Conservation (phyloP, 2,113 vertebrate species). For the Ia io region DNA sequence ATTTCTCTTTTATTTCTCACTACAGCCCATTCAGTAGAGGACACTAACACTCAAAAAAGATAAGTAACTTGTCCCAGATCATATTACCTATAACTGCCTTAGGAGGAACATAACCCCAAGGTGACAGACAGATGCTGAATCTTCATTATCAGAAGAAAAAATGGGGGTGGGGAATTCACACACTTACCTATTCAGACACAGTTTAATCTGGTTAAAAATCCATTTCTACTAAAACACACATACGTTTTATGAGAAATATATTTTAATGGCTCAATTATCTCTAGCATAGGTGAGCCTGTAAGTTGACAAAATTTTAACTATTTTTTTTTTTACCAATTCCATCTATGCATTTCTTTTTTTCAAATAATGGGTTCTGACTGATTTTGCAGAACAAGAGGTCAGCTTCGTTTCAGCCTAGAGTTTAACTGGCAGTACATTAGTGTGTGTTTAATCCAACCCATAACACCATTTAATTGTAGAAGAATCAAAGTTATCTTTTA, state of each 20-base stretch:
- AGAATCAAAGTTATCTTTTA: conserved; percentile 67
- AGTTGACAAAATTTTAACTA: not conserved
- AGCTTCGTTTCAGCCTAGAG: not conserved
- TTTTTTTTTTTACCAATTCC: not conserved
- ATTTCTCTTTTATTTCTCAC: not conserved
- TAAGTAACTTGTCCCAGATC: not conserved
- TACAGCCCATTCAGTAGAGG: not conserved
- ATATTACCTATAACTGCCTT: not conserved
- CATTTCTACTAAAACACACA: not conserved
- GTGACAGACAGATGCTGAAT: not conserved
- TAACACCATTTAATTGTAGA: conserved; percentile 24
- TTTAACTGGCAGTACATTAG: not conserved
- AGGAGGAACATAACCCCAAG: not conserved
- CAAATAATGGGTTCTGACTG: not conserved
- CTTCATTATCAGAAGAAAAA: not conserved
- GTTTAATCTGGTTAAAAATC: not conserved
- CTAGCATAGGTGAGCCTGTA: not conserved
- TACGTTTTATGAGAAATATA: not conserved
- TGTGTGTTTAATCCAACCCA: not conserved
- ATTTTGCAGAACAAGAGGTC: not conserved
- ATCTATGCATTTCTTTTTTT: not conserved
- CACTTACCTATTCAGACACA: not conserved
- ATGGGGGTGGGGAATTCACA: not conserved
- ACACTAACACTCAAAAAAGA: not conserved
- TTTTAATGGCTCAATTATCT: not conserved